A percentile compares a stretch with the other conserved stretches of the same genome.
Conservation (phyloP, 1,140 invertebrate genomes). For the Zelostemma sp. region DNA sequence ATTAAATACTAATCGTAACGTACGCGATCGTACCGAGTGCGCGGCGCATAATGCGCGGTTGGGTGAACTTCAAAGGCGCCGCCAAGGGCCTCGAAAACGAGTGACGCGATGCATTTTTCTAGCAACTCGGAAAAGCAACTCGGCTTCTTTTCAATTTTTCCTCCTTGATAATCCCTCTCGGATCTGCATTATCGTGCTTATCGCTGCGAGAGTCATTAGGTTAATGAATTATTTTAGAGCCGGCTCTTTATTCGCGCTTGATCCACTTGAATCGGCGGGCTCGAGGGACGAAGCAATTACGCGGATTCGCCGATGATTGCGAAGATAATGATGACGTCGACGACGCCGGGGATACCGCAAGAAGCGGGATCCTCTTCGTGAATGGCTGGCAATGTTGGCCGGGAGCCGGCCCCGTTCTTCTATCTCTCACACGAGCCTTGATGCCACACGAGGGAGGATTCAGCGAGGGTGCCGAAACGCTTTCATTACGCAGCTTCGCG, state of each 20-base stretch:
- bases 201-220: not conserved
- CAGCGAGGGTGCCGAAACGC: slow-evolving; percentile 51
- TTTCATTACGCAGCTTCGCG: slow-evolving; percentile 51
- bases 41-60: slow-evolving; percentile 20
- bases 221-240: slow-evolving; percentile 49
- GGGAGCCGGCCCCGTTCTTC: not conserved
- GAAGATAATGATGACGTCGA: slow-evolving; percentile 52
- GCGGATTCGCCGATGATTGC: slow-evolving; percentile 46
- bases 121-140: slow-evolving; percentile 38
- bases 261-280: slow-evolving; percentile 42
- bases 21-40: slow-evolving; percentile 23
- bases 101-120: slow-evolving; percentile 36
- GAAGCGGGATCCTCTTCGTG: slow-evolving; percentile 8
- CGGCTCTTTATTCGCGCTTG: slow-evolving; percentile 27
- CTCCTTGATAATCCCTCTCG: no score
- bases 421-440: not conserved
- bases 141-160: no score
- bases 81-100: slow-evolving; percentile 20
- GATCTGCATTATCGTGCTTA: no score
- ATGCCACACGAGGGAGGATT: slow-evolving; percentile 38
- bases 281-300: slow-evolving; percentile 44
- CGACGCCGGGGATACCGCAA: slow-evolving; percentile 35
- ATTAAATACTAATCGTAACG: slow-evolving; percentile 54
- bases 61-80: slow-evolving; percentile 46
- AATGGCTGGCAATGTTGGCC: slow-evolving; percentile 13